Evolutionary conservation across 2,113 vertebrate genomes (phyloP).

Genomic region (Smithornis capensis): DNA sequence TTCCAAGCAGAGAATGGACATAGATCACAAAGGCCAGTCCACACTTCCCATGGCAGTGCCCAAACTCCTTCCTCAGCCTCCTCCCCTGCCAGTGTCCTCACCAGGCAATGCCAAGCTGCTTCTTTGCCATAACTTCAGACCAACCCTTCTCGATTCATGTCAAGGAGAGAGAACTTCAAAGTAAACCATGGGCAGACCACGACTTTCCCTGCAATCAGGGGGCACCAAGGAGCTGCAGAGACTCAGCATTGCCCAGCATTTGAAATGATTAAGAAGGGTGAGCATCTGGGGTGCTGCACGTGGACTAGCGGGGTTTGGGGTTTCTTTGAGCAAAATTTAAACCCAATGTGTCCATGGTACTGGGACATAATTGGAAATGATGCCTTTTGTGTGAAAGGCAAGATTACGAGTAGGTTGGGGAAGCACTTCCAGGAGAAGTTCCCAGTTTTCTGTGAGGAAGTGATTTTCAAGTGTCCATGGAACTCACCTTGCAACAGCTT

Average conservation of each 20-base stretch:
- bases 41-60: neutral
- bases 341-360: accelerated
- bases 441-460: neutral
- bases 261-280: neutral
- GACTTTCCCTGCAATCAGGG: neutral
- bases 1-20: neutral
- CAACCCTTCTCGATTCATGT: neutral
- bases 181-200: neutral
- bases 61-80: neutral
- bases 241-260: neutral
- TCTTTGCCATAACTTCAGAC: neutral
- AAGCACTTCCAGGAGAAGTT: neutral
- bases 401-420: neutral
- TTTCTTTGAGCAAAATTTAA: neutral
- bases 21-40: neutral
- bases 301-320: neutral
- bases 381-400: neutral
- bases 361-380: neutral
- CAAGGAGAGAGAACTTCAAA: neutral
- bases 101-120: accelerated
- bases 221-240: neutral
- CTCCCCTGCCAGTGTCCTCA: neutral
- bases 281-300: neutral
- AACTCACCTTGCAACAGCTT: neutral
- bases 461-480: neutral